A percentile compares a stretch with the other conserved stretches of the same genome.
phyloP scores from a whole-genome alignment of 2,113 vertebrate genomes.

The Datnioides undecimradiatus region DNA sequence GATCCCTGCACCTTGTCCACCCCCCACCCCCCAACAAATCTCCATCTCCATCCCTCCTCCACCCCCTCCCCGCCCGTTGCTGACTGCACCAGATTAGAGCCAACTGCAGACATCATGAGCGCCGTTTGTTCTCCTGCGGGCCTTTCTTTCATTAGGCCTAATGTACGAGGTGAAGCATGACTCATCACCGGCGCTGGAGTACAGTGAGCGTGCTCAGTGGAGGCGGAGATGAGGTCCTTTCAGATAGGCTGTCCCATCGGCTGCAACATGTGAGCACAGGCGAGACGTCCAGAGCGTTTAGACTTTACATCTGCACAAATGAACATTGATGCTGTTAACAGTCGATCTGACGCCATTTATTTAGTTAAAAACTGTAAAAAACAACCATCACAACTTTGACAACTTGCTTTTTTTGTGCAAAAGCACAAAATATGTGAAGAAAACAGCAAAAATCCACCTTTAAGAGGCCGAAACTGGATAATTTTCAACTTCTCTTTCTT shows the following conservation, averaged over 20 bases:
- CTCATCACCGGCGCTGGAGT: constrained; percentile 13
- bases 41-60: not conserved
- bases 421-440: too few relatives aligned
- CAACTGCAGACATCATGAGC: constrained; percentile 28
- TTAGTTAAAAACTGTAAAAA: too few relatives aligned
- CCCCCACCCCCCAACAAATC: too few relatives aligned
- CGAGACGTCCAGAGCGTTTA: too few relatives aligned
- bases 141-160: constrained; percentile 29
- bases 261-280: too few relatives aligned
- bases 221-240: too few relatives aligned
- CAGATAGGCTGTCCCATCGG: too few relatives aligned
- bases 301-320: too few relatives aligned
- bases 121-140: constrained; percentile 25
- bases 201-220: constrained; percentile 36
- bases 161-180: constrained; percentile 41
- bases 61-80: not conserved
- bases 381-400: too few relatives aligned
- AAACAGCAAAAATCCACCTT: not conserved
- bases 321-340: too few relatives aligned
- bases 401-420: too few relatives aligned
- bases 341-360: too few relatives aligned
- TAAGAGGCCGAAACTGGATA: not conserved
- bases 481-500: not conserved
- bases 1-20: constrained; percentile 51
- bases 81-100: constrained; percentile 43